Percentiles rank a stretch among this genome's conserved stretches.
Evolutionary conservation across 2,113 vertebrate genomes (phyloP).

Genomic region (Malurus cyaneus): DNA sequence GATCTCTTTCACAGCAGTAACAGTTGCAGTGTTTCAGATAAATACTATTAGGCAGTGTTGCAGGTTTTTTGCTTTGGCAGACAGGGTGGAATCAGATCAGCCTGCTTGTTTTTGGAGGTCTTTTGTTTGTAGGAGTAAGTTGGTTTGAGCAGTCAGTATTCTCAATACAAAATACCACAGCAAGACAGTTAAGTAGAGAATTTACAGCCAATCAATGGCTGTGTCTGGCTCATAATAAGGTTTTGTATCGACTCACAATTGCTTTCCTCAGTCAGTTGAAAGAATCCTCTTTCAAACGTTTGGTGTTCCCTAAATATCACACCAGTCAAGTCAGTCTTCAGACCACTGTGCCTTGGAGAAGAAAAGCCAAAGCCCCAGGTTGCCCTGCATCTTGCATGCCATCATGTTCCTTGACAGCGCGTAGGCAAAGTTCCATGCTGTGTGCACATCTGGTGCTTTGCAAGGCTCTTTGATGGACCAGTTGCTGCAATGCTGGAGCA

Average conservation of each 20-base stretch:
- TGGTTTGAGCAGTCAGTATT: neutral
- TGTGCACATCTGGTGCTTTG: neutral
- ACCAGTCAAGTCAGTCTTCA: neutral
- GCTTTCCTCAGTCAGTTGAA: neutral
- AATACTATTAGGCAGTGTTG: neutral
- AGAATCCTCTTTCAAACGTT: neutral
- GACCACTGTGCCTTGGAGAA: neutral
- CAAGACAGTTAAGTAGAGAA: neutral
- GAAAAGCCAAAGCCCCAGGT: neutral
- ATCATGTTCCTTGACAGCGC: fast-evolving
- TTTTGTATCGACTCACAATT: neutral
- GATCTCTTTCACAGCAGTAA: neutral
- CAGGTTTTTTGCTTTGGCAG: neutral
- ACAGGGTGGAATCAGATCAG: neutral
- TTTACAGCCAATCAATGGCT: neutral
- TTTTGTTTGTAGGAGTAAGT: neutral
- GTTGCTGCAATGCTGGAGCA: neutral
- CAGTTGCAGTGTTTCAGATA: neutral
- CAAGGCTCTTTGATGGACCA: neutral
- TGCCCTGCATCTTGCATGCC: neutral
- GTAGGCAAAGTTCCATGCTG: neutral
- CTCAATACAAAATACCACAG: neutral
- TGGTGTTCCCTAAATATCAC: neutral
- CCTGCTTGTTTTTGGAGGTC: neutral
- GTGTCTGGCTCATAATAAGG: neutral